A percentile compares a stretch with the other conserved stretches of the same genome.
These are phyloP conservation scores for Pseudopleuronectes americanus DNA, from an alignment of 2,797 vertebrate genomes.

Conservation along the genomic window DNA sequence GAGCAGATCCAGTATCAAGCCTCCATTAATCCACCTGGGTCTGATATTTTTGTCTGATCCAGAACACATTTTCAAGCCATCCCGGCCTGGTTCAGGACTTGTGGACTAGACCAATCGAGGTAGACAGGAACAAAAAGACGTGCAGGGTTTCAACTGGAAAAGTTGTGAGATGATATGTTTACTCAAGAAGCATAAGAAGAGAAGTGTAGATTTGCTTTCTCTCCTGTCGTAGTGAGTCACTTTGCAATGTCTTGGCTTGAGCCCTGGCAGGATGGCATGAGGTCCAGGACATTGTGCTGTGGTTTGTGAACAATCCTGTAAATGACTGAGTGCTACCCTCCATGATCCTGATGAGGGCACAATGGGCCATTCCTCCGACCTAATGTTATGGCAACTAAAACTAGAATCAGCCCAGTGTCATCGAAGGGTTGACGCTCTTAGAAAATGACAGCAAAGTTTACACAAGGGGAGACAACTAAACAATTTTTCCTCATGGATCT, in stretches of 20 bases:
- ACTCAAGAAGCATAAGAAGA: conserved; percentile 45
- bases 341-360: conserved; percentile 11
- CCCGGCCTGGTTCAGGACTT: too few relatives aligned
- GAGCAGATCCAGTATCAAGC: conserved; percentile 64
- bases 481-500: conserved; percentile 1
- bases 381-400: not conserved
- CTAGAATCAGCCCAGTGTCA: not conserved
- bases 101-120: conserved; percentile 38
- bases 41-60: conserved; percentile 56
- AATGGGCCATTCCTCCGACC: not conserved
- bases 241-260: conserved; percentile 42
- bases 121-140: conserved; percentile 36
- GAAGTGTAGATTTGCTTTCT: conserved; percentile 36
- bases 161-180: conserved; percentile 62
- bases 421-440: not conserved
- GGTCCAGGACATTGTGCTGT: conserved; percentile 33
- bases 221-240: conserved; percentile 42
- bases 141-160: conserved; percentile 50
- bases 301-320: conserved; percentile 30
- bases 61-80: conserved; percentile 60
- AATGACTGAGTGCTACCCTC: conserved; percentile 31
- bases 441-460: conserved; percentile 5
- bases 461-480: not conserved
- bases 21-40: conserved; percentile 46
- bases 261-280: conserved; percentile 36